These are phyloP conservation scores for Macrocentrus cingulum DNA, from an alignment of 1,140 invertebrate species.

Conservation along the genomic window DNA sequence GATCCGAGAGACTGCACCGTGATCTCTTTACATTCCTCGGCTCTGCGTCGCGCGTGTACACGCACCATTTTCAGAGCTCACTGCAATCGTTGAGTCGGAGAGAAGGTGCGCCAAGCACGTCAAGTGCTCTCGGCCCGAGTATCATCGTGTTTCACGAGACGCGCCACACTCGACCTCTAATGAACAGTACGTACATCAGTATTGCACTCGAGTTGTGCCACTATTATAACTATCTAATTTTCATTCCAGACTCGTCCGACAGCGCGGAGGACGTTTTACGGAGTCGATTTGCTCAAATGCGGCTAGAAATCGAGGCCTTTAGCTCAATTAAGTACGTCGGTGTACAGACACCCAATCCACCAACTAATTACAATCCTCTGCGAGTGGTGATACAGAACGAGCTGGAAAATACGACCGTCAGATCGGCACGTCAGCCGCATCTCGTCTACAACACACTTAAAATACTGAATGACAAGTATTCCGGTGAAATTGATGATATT, in stretches of 20 bases:
- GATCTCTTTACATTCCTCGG: conserved; percentile 83
- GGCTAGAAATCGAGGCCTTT: conserved; percentile 71
- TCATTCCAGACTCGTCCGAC: conserved; percentile 57
- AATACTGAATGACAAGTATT: conserved; percentile 78
- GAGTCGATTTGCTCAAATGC: conserved; percentile 65
- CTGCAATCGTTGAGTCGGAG: conserved; percentile 62
- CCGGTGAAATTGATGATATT: conserved; percentile 67
- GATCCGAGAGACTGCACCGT: conserved; percentile 74
- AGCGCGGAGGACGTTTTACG: conserved; percentile 70
- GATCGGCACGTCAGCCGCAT: conserved; percentile 67
- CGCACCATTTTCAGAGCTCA: conserved; percentile 72
- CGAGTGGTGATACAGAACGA: conserved; percentile 57
- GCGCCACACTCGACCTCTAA: conserved; percentile 67
- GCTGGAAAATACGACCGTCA: conserved; percentile 68
- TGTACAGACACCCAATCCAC: conserved; percentile 58
- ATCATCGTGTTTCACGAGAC: conserved; percentile 85
- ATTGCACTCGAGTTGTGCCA: too few relatives aligned
- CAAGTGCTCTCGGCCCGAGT: conserved; percentile 69
- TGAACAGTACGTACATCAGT: conserved; percentile 40
- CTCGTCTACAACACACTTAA: conserved; percentile 71
- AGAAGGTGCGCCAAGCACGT: conserved; percentile 55
- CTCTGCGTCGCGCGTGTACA: conserved; percentile 75
- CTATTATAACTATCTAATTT: too few relatives aligned
- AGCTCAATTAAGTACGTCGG: conserved; percentile 75
- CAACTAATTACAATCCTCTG: conserved; percentile 62